These are phyloP conservation scores for Eupithecia pulchellata DNA, from an alignment of 2,888 invertebrate genomes.

Conservation along the genomic window DNA sequence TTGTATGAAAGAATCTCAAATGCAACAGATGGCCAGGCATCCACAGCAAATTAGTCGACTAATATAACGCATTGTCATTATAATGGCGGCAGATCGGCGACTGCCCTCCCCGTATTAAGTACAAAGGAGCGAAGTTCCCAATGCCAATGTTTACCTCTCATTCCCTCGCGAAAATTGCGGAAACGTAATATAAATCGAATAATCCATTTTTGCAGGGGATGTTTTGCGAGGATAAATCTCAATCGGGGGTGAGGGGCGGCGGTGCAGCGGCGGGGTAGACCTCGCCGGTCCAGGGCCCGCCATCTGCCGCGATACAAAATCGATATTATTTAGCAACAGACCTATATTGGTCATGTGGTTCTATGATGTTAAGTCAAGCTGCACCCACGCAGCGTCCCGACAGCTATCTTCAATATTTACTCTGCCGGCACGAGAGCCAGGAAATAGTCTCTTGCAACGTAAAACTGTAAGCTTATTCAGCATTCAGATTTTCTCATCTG, in stretches of 20 bases:
- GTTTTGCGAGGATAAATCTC: slow-evolving; percentile 81
- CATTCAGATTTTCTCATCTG: slow-evolving; percentile 10
- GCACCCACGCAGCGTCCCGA: slow-evolving; percentile 34
- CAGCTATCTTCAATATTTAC: slow-evolving; percentile 35
- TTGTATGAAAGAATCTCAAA: slow-evolving; percentile 37
- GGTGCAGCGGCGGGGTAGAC: slow-evolving; percentile 70
- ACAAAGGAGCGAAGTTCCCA: slow-evolving; percentile 71
- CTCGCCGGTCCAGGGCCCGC: slow-evolving; percentile 69
- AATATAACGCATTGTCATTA: slow-evolving; percentile 76
- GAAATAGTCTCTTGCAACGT: slow-evolving; percentile 28
- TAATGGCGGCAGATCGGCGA: slow-evolving; percentile 67
- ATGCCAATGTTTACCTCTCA: slow-evolving; percentile 69
- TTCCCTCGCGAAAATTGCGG: slow-evolving; percentile 81
- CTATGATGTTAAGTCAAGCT: slow-evolving; percentile 36
- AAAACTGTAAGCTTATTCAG: slow-evolving; percentile 26
- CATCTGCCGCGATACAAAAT: slow-evolving; percentile 83
- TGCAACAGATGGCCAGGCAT: slow-evolving; percentile 73
- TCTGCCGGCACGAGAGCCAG: slow-evolving; percentile 24
- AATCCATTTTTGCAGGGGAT: slow-evolving; percentile 80
- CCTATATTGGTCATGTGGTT: slow-evolving; percentile 62
- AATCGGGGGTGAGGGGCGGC: slow-evolving; percentile 76
- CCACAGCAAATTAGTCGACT: slow-evolving; percentile 65
- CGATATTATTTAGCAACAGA: slow-evolving; percentile 79
- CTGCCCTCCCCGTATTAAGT: slow-evolving; percentile 72
- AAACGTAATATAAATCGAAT: slow-evolving; percentile 85